phyloP scores from a whole-genome alignment of 2,888 invertebrate genomes.

The Drosophila dives region DNA sequence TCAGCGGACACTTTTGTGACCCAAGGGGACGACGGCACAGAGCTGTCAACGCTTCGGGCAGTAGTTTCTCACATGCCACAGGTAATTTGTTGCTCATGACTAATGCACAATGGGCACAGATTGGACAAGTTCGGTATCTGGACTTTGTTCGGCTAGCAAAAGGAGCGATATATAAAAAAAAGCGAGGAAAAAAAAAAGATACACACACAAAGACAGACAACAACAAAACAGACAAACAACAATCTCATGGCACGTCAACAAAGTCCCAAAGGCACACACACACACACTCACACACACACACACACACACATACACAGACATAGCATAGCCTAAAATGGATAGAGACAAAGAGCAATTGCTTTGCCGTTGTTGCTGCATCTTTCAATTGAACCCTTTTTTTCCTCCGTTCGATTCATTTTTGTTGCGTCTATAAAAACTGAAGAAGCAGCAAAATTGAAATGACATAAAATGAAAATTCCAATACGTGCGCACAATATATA shows the following conservation, averaged over 20 bases:
- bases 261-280: conserved; percentile 59
- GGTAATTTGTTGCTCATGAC: conserved; percentile 80
- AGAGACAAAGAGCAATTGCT: conserved; percentile 49
- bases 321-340: conserved; percentile 52
- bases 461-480: conserved; percentile 79
- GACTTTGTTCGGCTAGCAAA: conserved; percentile 56
- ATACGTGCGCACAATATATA: conserved; percentile 66
- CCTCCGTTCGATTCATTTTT: conserved; percentile 69
- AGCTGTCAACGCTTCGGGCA: conserved; percentile 57
- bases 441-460: conserved; percentile 74
- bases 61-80: conserved; percentile 68
- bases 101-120: conserved; percentile 59
- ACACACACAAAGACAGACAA: conserved; percentile 4
- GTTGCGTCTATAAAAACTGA: conserved; percentile 69
- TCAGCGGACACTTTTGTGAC: conserved; percentile 31
- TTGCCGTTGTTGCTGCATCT: conserved; percentile 60
- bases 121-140: conserved; percentile 45
- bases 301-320: conserved; percentile 10
- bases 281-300: conserved; percentile 10
- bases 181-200: not conserved
- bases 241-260: conserved; percentile 75
- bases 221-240: conserved; percentile 58
- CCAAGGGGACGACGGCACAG: conserved; percentile 31
- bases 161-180: conserved; percentile 34
- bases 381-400: conserved; percentile 76